Conservation (phyloP, 2,888 invertebrate species). For the Volucella inflata region DNA sequence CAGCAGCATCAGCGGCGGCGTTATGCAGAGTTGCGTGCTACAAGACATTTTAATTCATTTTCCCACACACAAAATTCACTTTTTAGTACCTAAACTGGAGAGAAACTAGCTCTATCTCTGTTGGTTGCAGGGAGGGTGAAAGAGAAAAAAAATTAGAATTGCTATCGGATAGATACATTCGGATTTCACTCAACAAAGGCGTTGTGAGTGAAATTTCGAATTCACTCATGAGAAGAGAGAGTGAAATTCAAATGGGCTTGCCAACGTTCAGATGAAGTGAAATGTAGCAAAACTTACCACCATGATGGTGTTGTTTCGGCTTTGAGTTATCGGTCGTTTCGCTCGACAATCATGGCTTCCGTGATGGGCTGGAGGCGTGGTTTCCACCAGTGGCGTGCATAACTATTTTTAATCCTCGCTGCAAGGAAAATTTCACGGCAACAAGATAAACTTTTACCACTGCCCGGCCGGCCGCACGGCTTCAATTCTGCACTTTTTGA, state of each 20-base stretch:
- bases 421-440: background rate
- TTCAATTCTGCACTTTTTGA: background rate
- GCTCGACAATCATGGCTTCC: conserved; percentile 84
- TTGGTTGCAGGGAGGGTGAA: background rate
- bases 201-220: conserved; percentile 61
- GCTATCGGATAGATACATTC: background rate
- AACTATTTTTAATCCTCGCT: conserved; percentile 6
- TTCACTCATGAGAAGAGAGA: conserved; percentile 43
- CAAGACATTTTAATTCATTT: conserved; percentile 78
- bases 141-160: conserved; percentile 18
- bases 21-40: conserved; percentile 54
- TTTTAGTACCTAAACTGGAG: conserved; percentile 48
- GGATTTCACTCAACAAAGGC: conserved; percentile 20
- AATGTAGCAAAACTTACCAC: conserved; percentile 73
- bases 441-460: background rate
- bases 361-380: conserved; percentile 81
- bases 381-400: conserved; percentile 79
- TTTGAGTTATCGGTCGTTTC: conserved; percentile 82
- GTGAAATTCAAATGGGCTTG: conserved; percentile 61
- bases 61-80: conserved; percentile 78
- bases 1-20: conserved; percentile 42
- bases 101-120: background rate
- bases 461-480: conserved; percentile 27
- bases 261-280: conserved; percentile 74
- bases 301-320: conserved; percentile 75